Evolutionary conservation across 2,888 invertebrate genomes (phyloP).

Genomic region (Chydorus sphaericus): DNA sequence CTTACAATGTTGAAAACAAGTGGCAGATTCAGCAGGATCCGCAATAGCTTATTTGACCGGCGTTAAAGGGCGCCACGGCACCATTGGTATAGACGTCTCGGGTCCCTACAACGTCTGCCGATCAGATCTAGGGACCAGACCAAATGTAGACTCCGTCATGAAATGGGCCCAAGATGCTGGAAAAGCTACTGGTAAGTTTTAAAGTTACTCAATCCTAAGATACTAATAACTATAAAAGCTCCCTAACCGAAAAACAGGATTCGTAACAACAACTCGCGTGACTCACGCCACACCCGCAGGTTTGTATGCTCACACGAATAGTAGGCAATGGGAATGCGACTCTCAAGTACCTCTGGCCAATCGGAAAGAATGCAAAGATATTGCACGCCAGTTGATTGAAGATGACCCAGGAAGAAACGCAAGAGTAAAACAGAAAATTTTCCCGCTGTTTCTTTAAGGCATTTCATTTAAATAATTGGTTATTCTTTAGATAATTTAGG

Average conservation of each 20-base stretch:
- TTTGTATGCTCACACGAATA: slow-evolving; percentile 27
- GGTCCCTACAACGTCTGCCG: slow-evolving; percentile 30
- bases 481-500: slow-evolving; percentile 61
- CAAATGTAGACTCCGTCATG: slow-evolving; percentile 48
- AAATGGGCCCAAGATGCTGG: slow-evolving; percentile 56
- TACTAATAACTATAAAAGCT: no score
- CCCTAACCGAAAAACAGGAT: slow-evolving; percentile 39
- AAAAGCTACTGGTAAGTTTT: slow-evolving; percentile 52
- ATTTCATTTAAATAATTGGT: no score
- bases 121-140: slow-evolving; percentile 22
- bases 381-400: slow-evolving; percentile 65
- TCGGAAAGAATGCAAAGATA: slow-evolving; percentile 54
- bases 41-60: slow-evolving; percentile 77
- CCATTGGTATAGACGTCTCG: slow-evolving; percentile 56
- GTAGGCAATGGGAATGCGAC: slow-evolving; percentile 69
- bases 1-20: slow-evolving; percentile 75
- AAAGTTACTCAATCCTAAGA: no score
- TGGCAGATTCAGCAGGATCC: slow-evolving; percentile 76
- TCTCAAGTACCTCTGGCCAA: slow-evolving; percentile 39
- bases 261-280: slow-evolving; percentile 76
- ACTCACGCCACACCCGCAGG: slow-evolving; percentile 79
- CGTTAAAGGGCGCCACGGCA: slow-evolving; percentile 65
- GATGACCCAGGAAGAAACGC: slow-evolving; percentile 63
- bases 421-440: no score
- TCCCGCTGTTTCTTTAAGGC: neutral